Conservation (phyloP, 1,140 invertebrate species). For the Chrysoperla carnea region DNA sequence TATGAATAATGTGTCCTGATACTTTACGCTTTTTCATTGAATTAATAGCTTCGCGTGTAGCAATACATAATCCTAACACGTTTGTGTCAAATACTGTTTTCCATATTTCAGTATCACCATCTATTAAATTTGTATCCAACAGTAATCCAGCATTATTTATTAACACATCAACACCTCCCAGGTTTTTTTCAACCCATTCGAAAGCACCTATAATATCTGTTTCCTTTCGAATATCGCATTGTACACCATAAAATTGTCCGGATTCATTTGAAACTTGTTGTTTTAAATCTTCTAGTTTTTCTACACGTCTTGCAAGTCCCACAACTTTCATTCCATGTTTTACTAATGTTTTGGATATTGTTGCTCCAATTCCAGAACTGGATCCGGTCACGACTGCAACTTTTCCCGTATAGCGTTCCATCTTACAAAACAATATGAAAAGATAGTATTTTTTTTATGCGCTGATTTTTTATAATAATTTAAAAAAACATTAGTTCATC, state of each 20-base stretch:
- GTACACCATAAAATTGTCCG: conserved; percentile 26
- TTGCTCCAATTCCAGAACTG: no score
- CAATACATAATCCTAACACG: conserved; percentile 43
- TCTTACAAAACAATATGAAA: no score
- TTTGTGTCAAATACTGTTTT: conserved; percentile 43
- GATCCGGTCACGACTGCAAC: no score
- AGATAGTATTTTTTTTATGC: no score
- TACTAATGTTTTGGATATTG: neutral
- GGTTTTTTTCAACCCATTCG: conserved; percentile 33
- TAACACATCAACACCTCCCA: conserved; percentile 47
- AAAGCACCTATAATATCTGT: conserved; percentile 46
- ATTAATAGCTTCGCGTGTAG: conserved; percentile 42
- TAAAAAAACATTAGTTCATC: no score
- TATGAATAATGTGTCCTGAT: conserved; percentile 50
- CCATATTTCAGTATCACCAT: conserved; percentile 25
- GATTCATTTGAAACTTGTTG: conserved; percentile 8
- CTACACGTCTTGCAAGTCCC: conserved; percentile 43
- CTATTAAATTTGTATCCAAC: conserved; percentile 12
- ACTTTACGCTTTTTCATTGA: conserved; percentile 43
- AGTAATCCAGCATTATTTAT: conserved; percentile 55
- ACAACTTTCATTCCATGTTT: conserved; percentile 27
- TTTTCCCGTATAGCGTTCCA: no score
- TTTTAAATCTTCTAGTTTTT: conserved; percentile 28
- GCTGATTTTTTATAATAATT: no score
- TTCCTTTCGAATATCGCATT: conserved; percentile 47